Evolutionary conservation across 2,113 vertebrate genomes (phyloP), one percentile per base, ranked within the genome.

Genomic region (Cololabis saira): DNA sequence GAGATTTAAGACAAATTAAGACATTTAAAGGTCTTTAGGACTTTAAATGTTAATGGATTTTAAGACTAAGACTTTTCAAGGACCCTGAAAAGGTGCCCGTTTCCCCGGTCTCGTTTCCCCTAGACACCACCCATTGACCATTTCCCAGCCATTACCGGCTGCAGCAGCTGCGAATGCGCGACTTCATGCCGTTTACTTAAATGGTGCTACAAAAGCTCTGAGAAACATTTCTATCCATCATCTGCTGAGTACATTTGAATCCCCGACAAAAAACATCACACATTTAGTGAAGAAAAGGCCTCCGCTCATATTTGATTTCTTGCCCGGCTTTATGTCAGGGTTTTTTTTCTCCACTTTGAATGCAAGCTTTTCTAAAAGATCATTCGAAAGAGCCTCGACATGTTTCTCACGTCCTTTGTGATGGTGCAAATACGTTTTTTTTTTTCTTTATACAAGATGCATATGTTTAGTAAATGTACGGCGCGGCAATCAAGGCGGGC

Each of bases 381-480:
- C 10, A 37, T 9, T 11, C 10, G 33, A 37, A 37, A 37, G 33
- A 37, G 33, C 33, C 6, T 37, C 6, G 33, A 37, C 33, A 7
- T 37, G 1, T 11, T 37, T 37, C 6, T 27, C 24, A 27, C 24
- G 24, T 27, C 24, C 24, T 37, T 37, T 37, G 33, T 37, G 33
- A 7, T 37, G 6, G 5, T 37, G 33, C 33, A 37, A 11, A 37
- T 27, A 27, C 24, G 24, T 9, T 37, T 7, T 37, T 43, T 71
- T 53, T 27, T 7, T 41, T 53, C 21, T 8, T 59, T 12, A 30
- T 59, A n/a, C n/a, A n/a, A 47, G 43, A 41, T n/a, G 45, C 50
- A 19, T 12, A 51, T 79, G 63, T 76, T 67, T 71, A 56, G 41
- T 66, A 78, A 63, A 59, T 24, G 12, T 68, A 67, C 70, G 76